Percentiles rank a stretch among this genome's conserved stretches.
Evolutionary conservation across 2,888 invertebrate species (phyloP).

Genomic region (Dioctria linearis): DNA sequence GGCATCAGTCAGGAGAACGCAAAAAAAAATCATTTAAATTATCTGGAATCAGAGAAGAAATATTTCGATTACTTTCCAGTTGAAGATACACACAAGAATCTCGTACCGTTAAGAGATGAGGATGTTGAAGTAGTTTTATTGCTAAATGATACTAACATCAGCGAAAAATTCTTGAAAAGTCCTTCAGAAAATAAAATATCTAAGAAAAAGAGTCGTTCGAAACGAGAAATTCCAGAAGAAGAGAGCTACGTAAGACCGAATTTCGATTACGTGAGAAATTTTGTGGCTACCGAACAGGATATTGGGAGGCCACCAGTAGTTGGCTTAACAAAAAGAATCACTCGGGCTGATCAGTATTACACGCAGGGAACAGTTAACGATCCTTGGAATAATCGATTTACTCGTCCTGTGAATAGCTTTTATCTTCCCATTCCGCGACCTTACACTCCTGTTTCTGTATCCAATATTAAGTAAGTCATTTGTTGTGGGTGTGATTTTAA

Average conservation of each 20-base stretch:
- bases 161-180: constrained; percentile 12
- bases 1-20: background rate
- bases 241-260: background rate
- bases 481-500: background rate
- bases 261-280: constrained; percentile 19
- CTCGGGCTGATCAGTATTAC: constrained; percentile 29
- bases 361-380: constrained; percentile 50
- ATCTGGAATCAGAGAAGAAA: constrained; percentile 59
- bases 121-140: constrained; percentile 55
- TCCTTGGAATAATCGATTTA: constrained; percentile 57
- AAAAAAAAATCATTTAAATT: constrained; percentile 35
- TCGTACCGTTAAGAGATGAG: constrained; percentile 55
- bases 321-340: background rate
- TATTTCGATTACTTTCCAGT: constrained; percentile 62
- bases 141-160: constrained; percentile 38
- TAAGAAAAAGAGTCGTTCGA: constrained; percentile 2
- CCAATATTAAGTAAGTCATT: constrained; percentile 38
- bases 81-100: constrained; percentile 56
- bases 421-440: constrained; percentile 52
- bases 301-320: background rate
- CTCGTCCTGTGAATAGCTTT: constrained; percentile 46
- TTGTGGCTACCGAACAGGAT: constrained; percentile 18
- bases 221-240: constrained; percentile 25
- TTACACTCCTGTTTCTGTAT: constrained; percentile 9
- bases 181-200: background rate